These are phyloP conservation scores for Myotis findleyi DNA, from an alignment of 2,797 vertebrate genomes.

Conservation along the genomic window DNA sequence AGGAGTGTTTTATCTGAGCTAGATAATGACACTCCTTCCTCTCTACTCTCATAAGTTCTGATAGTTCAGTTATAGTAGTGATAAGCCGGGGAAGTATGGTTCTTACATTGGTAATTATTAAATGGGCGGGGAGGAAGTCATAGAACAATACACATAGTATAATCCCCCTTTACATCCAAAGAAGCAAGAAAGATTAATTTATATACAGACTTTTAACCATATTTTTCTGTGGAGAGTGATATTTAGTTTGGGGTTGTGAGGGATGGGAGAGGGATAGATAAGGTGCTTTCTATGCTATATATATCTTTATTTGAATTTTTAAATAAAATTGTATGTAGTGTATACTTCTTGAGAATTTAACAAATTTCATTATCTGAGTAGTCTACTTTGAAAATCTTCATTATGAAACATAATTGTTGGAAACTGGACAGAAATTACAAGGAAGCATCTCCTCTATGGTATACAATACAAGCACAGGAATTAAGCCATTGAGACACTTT, in stretches of 20 bases:
- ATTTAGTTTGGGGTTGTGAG: not conserved
- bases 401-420: not conserved
- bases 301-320: slow-evolving; percentile 30
- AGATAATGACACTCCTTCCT: not conserved
- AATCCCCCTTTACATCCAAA: not conserved
- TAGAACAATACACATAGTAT: not conserved
- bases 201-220: not conserved
- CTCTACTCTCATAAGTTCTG: not conserved
- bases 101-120: not conserved
- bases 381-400: slow-evolving; percentile 42
- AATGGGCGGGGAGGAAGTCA: not conserved
- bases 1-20: not conserved
- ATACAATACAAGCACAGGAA: not conserved
- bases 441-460: not conserved
- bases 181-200: not conserved
- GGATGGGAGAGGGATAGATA: not conserved
- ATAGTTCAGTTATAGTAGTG: not conserved
- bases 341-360: slow-evolving; percentile 10
- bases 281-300: not conserved
- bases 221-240: not conserved
- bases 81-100: not conserved
- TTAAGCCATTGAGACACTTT: not conserved
- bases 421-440: not conserved
- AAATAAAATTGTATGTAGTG: not conserved
- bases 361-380: not conserved